A percentile compares a stretch with the other conserved stretches of the same genome.
Evolutionary conservation across 2,113 vertebrate genomes (phyloP).

Genomic region (Hydropotes inermis): DNA sequence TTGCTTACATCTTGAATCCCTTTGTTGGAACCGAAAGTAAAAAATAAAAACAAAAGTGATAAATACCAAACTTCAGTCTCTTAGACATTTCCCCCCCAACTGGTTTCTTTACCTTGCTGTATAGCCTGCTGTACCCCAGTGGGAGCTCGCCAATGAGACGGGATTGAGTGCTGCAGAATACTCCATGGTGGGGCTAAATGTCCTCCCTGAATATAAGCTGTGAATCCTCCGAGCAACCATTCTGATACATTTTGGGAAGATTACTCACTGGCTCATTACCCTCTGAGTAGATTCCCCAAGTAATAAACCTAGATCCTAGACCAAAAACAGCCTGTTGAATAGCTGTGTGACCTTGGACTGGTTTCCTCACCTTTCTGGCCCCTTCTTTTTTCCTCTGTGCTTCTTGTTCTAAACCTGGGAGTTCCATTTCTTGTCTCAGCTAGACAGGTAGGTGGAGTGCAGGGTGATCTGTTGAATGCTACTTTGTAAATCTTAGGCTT

Average conservation of each 20-base stretch:
- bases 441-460: background rate
- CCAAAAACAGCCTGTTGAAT: background rate
- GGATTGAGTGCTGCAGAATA: background rate
- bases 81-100: background rate
- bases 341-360: background rate
- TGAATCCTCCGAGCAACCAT: background rate
- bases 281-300: background rate
- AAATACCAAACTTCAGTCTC: background rate
- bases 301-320: background rate
- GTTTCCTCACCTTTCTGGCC: background rate
- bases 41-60: slow-evolving; percentile 17
- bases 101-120: background rate
- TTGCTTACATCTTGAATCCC: slow-evolving; percentile 6
- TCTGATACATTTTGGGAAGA: background rate
- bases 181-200: background rate
- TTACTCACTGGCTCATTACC: background rate
- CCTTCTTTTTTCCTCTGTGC: background rate
- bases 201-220: background rate
- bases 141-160: background rate
- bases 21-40: slow-evolving; percentile 31
- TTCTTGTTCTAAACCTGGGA: background rate
- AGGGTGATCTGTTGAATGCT: background rate
- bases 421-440: background rate
- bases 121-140: background rate
- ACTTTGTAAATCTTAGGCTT: background rate